Base-by-base conservation (phyloP, 1,140 invertebrate genomes). In the Hestina assimilis region DNA sequence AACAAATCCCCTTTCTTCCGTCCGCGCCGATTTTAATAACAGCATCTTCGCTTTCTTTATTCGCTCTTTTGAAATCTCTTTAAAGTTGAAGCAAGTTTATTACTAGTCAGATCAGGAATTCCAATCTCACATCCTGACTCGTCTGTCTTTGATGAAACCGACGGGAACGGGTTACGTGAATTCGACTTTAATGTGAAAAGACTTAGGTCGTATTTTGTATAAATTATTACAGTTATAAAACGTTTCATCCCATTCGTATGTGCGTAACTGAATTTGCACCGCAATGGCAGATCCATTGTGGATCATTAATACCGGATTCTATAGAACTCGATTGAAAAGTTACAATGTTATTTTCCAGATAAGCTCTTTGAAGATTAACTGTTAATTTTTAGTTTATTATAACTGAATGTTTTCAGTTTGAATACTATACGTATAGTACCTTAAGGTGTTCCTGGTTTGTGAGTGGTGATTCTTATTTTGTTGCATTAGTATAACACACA, bases 61-160 rank as follows among this genome's bases (percentile, higher is more conserved):
- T 74, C 76, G 70, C 80, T 82, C 77, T 85, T 83, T 83, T 83
- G 77, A 83, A 78, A 83, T 79, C 75, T 73, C 74, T 79, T 83
- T 83, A 78, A 83, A 83, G 63, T 66, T 78, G 65, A 67, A 75
- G 76, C 76, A 76, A 83, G 72, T 83, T 86, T 86, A 86, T 86
- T 86, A 72, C 80, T 83, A 83, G 79, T 83, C 83, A 73, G 79
- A 83, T 86, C 83, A 83, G 80, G 79, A 82, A 83, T 82, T 81
- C 76, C 80, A 79, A 82, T 83, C 75, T 79, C 65, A 75, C 75
- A 81, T 86, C 80, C 83, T 83, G 75, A 77, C 69, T 77, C 63
- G 59, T 54, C 56, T 52, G 63, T 66, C 80, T 86, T 86, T 86
- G 80, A 86, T 79, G 79, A 83, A 76, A 73, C 60, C 68, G 75